phyloP scores from a whole-genome alignment of 2,797 vertebrate genomes.

The Antennarius maculatus region DNA sequence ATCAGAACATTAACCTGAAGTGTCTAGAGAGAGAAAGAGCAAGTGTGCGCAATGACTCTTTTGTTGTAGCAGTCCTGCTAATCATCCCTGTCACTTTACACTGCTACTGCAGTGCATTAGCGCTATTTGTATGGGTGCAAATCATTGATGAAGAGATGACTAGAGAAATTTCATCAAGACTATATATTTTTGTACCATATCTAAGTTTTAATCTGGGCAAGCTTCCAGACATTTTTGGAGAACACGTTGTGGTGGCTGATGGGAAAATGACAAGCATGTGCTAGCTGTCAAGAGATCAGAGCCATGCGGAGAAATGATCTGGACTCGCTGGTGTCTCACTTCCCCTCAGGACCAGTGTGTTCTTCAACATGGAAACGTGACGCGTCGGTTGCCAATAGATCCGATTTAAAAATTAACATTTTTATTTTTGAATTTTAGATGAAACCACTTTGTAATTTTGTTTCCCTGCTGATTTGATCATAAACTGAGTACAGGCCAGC shows the following conservation, averaged over 20 bases:
- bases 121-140: slow-evolving; percentile 78
- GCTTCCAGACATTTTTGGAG: slow-evolving; percentile 61
- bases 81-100: slow-evolving; percentile 72
- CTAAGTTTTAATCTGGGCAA: slow-evolving; percentile 80
- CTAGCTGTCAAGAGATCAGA: slow-evolving; percentile 17
- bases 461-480: slow-evolving; percentile 76
- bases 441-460: slow-evolving; percentile 86
- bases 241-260: slow-evolving; percentile 21
- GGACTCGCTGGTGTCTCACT: slow-evolving; percentile 30
- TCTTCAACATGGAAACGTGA: slow-evolving; percentile 54
- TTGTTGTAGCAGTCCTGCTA: slow-evolving; percentile 65
- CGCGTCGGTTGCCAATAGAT: slow-evolving; percentile 75
- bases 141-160: slow-evolving; percentile 76
- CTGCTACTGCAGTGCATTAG: slow-evolving; percentile 68
- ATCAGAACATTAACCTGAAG: slow-evolving; percentile 69
- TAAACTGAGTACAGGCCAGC: slow-evolving; percentile 56
- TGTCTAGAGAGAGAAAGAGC: slow-evolving; percentile 69
- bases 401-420: slow-evolving; percentile 75
- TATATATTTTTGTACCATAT: slow-evolving; percentile 89
- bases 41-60: slow-evolving; percentile 48
- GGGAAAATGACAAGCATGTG: slow-evolving; percentile 17
- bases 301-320: slow-evolving; percentile 10
- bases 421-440: slow-evolving; percentile 79
- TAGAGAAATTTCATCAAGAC: slow-evolving; percentile 83
- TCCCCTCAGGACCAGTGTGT: slow-evolving; percentile 45